Evolutionary conservation across 1,140 invertebrate genomes (phyloP), one percentile per base, ranked within the genome.

Genomic region (Anastrepha ludens): DNA sequence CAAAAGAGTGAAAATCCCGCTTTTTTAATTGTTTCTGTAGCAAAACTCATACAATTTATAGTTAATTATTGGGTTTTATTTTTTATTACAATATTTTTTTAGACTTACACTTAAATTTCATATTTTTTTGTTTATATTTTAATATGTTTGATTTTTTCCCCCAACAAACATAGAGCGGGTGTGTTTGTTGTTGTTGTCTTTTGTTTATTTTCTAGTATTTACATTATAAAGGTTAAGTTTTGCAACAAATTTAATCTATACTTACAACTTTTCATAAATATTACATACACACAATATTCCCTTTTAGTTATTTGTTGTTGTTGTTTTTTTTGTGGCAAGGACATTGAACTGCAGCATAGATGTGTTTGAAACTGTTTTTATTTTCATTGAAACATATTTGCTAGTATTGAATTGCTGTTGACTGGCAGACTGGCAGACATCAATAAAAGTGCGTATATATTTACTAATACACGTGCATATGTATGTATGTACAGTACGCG

Each of bases 311-410:
- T 4, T 15, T 17, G 6, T 47, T 74, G 15, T 44, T 74, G 2
- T 47, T 74, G 15, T 2, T 74, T 44, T 44, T 70, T 74, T 74
- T 74, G 67, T 47, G 67, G 67, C 67, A 74, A 74, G 67, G 3
- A 74, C 44, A 74, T 47, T 47, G 67, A 74, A 47, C 67, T 74
- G 67, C 44, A 41, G 41, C 67, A 47, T 47, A 47, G 8, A 15
- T 74, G 17, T 74, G 17, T 44, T 15, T 74, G 15, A 3, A 17
- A 74, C 29, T 6, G 17, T 74, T 74, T 44, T 3, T 74, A 29
- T 47, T 74, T 74, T 55, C 44, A 7, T 44, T 47, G 41, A 74
- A 44, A 39, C 15, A 47, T 47, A 11, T 17, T 44, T 47, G 39
- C 15, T 2, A 47, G 9, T 44, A 7, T 74, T 47, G 64, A 29